Evolutionary conservation across 2,797 vertebrate genomes (phyloP).

Genomic region (Agapornis canus): DNA sequence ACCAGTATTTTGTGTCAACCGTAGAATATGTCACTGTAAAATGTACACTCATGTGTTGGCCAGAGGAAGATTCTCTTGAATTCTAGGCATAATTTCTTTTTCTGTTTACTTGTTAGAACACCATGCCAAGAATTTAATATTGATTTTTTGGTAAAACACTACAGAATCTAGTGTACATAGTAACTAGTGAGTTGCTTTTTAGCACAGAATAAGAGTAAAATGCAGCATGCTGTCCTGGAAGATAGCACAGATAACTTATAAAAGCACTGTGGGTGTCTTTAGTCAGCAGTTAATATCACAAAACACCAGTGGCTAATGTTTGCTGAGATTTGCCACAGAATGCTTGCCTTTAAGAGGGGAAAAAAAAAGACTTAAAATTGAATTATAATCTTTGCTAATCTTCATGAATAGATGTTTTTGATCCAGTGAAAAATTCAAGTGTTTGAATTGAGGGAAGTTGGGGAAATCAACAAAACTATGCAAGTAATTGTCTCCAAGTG

Average conservation of each 20-base stretch:
- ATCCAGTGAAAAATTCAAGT: background rate
- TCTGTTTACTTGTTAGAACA: background rate
- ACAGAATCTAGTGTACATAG: background rate
- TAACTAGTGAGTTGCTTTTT: background rate
- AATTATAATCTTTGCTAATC: background rate
- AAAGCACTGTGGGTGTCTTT: background rate
- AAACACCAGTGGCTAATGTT: background rate
- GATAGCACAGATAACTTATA: background rate
- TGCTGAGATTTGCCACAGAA: background rate
- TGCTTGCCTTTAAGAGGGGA: background rate
- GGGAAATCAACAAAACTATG: background rate
- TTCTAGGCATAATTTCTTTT: background rate
- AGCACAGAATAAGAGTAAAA: background rate
- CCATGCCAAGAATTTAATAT: background rate
- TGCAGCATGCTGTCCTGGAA: background rate
- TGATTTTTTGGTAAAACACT: background rate
- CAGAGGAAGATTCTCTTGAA: background rate
- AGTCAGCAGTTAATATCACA: background rate
- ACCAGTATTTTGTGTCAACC: background rate
- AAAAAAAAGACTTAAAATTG: background rate
- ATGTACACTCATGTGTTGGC: background rate
- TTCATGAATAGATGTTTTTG: background rate
- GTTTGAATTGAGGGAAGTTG: background rate
- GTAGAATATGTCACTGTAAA: background rate
- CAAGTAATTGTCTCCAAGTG: background rate